Base-by-base conservation (phyloP, 2,888 invertebrate genomes). In the Cacoxenus indagator region DNA sequence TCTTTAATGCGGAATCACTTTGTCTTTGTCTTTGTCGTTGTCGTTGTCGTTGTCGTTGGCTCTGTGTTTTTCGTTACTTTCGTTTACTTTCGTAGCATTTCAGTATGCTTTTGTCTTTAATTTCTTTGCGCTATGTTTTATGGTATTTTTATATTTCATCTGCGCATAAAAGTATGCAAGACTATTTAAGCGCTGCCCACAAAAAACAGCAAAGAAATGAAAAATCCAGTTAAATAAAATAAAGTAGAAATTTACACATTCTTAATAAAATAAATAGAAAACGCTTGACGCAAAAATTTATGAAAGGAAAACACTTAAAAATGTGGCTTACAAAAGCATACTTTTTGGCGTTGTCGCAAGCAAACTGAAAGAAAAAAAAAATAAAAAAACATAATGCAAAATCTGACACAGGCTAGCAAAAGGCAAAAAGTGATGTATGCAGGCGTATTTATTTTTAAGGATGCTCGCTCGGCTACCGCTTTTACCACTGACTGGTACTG, bases 231-330 rank as follows among this genome's bases (percentile, higher is more conserved):
- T 37, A 37, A 37, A 14, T 59, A 59, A 59, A 79, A 80, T 83
- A 83, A 80, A 80, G 80, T 75, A 81, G 74, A 83, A 80, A 80
- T 80, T 83, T 83, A 83, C 80, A 80, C 80, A 80, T 80, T 80
- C 80, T 81, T 80, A 83, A 78, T 73, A 67, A 82, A 78, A 78
- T 82, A 78, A 82, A 78, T 77, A 78, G 80, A 80, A 64, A 59
- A 22, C 51, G 19, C 8, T 29, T 59, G 17, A 29, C n/a, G 19
- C 72, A 70, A 72, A 75, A 77, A 64, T 59, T 59, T 59, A 31
- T 59, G 31, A 17, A 74, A 77, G 64, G 67, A 59, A 67, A 64
- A 67, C 48, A 29, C 14, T 17, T 70, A 69, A 71, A 74, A 67
- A 71, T 68, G 64, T 64, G 67, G 55, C 29, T 64, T 37, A 48